Evolutionary conservation across 1,140 invertebrate species (phyloP).

Genomic region (Euura lappo): DNA sequence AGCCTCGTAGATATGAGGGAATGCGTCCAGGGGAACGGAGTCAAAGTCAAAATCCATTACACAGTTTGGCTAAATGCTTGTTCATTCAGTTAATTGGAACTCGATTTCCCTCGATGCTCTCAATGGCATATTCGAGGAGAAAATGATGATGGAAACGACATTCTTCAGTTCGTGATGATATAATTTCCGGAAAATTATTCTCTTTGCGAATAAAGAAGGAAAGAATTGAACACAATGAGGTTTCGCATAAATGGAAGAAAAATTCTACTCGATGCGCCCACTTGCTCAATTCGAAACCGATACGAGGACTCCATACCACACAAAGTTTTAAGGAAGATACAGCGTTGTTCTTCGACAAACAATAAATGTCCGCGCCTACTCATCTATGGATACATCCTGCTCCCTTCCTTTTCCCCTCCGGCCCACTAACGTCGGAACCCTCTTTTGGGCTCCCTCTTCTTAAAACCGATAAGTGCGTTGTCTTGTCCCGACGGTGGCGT

Average conservation of each 20-base stretch:
- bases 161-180: no score
- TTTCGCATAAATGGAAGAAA: no score
- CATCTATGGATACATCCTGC: slow-evolving; percentile 3
- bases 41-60: slow-evolving; percentile 22
- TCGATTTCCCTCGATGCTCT: background rate
- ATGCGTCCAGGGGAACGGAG: slow-evolving; percentile 13
- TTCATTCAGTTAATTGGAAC: slow-evolving; percentile 41
- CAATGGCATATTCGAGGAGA: no score
- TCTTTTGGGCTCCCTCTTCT: slow-evolving; percentile 1
- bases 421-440: background rate
- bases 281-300: no score
- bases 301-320: no score
- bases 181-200: no score
- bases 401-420: background rate
- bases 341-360: background rate
- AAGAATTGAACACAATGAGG: no score
- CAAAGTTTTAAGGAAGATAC: background rate
- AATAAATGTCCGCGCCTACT: slow-evolving; percentile 5
- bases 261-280: no score
- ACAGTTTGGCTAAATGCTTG: slow-evolving; percentile 35
- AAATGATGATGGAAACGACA: no score
- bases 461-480: slow-evolving; percentile 52
- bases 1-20: slow-evolving; percentile 39
- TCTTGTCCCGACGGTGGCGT: slow-evolving; percentile 47
- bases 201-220: no score